Base-by-base conservation (phyloP, 37 sponge, comb jelly and placozoan genomes). In the Mnemiopsis leidyi region DNA sequence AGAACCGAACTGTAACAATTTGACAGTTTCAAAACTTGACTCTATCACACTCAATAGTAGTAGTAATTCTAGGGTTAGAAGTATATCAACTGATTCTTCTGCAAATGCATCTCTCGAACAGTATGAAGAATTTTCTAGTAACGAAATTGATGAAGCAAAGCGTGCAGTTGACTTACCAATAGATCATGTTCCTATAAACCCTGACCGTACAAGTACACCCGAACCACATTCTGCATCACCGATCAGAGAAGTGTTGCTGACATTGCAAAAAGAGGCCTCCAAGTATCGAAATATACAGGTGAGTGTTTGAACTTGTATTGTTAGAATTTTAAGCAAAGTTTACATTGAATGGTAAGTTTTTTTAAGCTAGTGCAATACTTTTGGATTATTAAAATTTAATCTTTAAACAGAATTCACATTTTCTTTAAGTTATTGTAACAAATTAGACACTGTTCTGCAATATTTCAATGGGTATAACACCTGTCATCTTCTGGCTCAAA, bases 221-320 rank as follows among this genome's bases (percentile, higher is more conserved):
- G 90, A 85, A 39, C 90, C 90, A 40, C 90, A 85, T 40, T 40
- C 36, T 37, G 90, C 61, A 28, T 85, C 90, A 32, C 90, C 90
- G 1, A 85, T 85, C 25, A 85, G 48, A 26, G 90, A 85, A 40
- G 90, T 85, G 0, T 25, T 85, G 24, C 48, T 85, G 2, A 40
- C 90, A n/a, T 21, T 85, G 39, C 90, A 85, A 21, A 85, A 85
- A n/a, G 90, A 85, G 25, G 90, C 90, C 2, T 36, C 90, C 2
- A 85, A 85, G 29, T 85, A 85, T 25, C 32, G 90, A 25, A 85
- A 85, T 40, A 85, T 85, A 23, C 90, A 85, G 90, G 90, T 85
- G 30, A 71, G 5, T n/a, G 30, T n/a, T n/a, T n/a, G n/a, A n/a
- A n/a, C n/a, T n/a, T n/a, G n/a, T n/a, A n/a, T n/a, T n/a, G n/a